These are phyloP conservation scores for Palythoa grandiflora DNA, from an alignment of 92 coral and sea anemone genomes.

Conservation along the genomic window DNA sequence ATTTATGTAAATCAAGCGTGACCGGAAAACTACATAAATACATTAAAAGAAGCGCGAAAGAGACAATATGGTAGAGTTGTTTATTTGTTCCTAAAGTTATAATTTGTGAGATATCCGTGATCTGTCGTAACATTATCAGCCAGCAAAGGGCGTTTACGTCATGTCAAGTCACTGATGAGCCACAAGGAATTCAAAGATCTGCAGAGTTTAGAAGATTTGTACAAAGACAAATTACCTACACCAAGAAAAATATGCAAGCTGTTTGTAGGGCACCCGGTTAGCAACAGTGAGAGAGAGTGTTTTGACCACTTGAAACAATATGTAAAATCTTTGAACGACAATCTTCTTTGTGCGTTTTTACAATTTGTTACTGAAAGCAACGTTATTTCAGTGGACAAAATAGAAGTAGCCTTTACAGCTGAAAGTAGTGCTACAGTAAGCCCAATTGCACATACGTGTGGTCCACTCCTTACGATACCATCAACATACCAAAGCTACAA, in stretches of 20 bases:
- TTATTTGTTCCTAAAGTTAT: too few species aligned
- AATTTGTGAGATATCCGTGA: too few species aligned
- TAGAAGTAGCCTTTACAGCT: conserved; percentile 23
- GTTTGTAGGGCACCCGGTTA: conserved; percentile 11
- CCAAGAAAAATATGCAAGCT: conserved; percentile 38
- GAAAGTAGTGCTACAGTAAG: conserved; percentile 27
- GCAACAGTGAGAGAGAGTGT: conserved; percentile 18
- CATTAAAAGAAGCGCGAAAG: too few species aligned
- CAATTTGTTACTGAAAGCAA: conserved; percentile 46
- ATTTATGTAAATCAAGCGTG: too few species aligned
- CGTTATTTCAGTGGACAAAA: neutral
- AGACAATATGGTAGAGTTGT: too few species aligned
- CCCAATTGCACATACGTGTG: conserved; percentile 50
- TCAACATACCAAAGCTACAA: conserved; percentile 37
- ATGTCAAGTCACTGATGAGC: conserved; percentile 20
- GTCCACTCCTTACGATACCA: conserved; percentile 33
- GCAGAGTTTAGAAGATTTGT: conserved; percentile 19
- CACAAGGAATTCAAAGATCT: conserved; percentile 17
- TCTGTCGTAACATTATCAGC: too few species aligned
- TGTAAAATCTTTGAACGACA: conserved; percentile 11
- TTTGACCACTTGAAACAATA: conserved; percentile 41
- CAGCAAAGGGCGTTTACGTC: too few species aligned
- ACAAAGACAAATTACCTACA: conserved; percentile 27
- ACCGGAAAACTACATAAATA: too few species aligned
- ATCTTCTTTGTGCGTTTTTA: conserved; percentile 19